Percentiles rank a stretch among this genome's conserved stretches.
phyloP scores from a whole-genome alignment of 1,140 invertebrate genomes.

The Pachyrhynchus sulphureomaculatus region DNA sequence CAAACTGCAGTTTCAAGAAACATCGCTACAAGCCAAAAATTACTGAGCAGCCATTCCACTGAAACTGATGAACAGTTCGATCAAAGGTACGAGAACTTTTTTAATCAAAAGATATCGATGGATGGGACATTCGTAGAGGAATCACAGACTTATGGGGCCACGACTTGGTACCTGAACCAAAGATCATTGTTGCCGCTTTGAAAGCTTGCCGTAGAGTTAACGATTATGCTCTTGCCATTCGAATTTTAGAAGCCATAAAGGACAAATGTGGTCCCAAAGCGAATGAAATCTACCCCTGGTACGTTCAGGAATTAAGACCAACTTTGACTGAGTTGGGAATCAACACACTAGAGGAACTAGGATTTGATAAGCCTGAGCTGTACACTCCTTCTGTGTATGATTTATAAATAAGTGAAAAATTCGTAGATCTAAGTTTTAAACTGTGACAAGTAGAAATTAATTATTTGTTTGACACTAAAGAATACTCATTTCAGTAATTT shows the following conservation, averaged over 20 bases:
- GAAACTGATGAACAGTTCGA: conserved; percentile 52
- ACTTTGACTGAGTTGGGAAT: conserved; percentile 93
- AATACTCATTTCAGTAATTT: not conserved
- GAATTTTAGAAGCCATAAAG: conserved; percentile 91
- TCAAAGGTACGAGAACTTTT: conserved; percentile 76
- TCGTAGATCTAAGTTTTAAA: not conserved
- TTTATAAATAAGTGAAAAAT: conserved; percentile 51
- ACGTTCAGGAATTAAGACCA: conserved; percentile 90
- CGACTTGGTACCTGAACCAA: conserved; percentile 95
- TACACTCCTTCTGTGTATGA: conserved; percentile 75
- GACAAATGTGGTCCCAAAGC: conserved; percentile 83
- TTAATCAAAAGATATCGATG: conserved; percentile 91
- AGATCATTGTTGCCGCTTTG: conserved; percentile 87
- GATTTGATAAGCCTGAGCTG: conserved; percentile 96
- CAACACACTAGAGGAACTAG: conserved; percentile 91
- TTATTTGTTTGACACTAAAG: not conserved
- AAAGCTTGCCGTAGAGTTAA: conserved; percentile 91
- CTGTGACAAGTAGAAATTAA: not conserved
- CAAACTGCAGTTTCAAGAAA: conserved; percentile 27
- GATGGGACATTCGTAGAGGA: conserved; percentile 92
- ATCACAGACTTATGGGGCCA: conserved; percentile 82
- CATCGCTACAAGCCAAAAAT: conserved; percentile 27
- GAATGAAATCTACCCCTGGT: conserved; percentile 86
- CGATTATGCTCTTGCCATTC: conserved; percentile 88
- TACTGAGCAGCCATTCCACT: conserved; percentile 36